These are phyloP conservation scores for Helostoma temminkii DNA, from an alignment of 2,797 vertebrate genomes.

Conservation along the genomic window DNA sequence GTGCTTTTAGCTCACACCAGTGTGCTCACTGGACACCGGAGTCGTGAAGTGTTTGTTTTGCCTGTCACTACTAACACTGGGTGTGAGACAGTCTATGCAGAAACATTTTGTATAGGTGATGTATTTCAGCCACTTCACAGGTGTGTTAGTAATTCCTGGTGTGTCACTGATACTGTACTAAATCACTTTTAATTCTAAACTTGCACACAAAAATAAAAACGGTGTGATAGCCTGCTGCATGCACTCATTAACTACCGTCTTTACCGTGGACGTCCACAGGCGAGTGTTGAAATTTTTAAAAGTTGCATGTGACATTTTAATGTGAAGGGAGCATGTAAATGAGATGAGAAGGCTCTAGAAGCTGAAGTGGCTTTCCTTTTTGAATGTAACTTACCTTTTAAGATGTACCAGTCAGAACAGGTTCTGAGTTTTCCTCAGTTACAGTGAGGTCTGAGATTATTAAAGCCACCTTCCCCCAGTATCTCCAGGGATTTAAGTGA, in stretches of 20 bases:
- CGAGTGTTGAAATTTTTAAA: slow-evolving; percentile 3
- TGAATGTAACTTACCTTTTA: not conserved
- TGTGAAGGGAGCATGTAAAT: slow-evolving; percentile 2
- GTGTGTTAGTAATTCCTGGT: slow-evolving; percentile 13
- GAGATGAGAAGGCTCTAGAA: not conserved
- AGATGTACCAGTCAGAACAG: not conserved
- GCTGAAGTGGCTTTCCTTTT: not conserved
- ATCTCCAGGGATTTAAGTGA: slow-evolving; percentile 6
- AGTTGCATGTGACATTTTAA: slow-evolving; percentile 16
- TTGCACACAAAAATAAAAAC: slow-evolving; percentile 20
- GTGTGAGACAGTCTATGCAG: slow-evolving; percentile 28
- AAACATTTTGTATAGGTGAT: not conserved
- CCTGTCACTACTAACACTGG: slow-evolving; percentile 71
- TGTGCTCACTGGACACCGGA: slow-evolving; percentile 46
- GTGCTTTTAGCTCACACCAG: slow-evolving; percentile 63
- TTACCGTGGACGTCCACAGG: slow-evolving; percentile 10
- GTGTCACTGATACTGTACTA: slow-evolving; percentile 24
- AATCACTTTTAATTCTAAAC: slow-evolving; percentile 2
- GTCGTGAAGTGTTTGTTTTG: slow-evolving; percentile 29
- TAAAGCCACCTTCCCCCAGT: not conserved
- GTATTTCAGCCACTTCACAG: not conserved
- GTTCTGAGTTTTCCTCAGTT: not conserved
- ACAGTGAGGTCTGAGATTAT: not conserved
- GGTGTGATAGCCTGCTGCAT: slow-evolving; percentile 81
- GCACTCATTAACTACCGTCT: slow-evolving; percentile 36